Conservation (phyloP, 2,797 vertebrate genomes). For the Pseudomugil tenellus region DNA sequence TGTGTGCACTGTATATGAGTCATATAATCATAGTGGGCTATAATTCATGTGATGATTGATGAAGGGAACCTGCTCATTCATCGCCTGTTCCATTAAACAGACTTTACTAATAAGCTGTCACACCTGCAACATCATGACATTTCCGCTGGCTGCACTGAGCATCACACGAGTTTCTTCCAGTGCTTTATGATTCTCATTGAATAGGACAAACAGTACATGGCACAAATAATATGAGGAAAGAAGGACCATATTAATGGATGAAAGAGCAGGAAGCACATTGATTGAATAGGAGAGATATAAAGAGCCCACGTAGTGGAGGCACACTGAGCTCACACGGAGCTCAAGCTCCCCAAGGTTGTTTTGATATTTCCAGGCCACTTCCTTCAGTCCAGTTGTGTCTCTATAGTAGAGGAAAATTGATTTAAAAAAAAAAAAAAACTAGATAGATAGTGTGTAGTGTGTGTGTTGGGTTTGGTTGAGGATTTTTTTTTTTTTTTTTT, state of each 20-base stretch:
- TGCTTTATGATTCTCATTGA: conserved; percentile 40
- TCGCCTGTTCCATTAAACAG: conserved; percentile 26
- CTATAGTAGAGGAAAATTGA: conserved; percentile 42
- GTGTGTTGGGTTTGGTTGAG: conserved; percentile 11
- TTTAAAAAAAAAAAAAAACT: conserved; percentile 44
- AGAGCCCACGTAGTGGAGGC: conserved; percentile 54
- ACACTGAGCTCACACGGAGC: conserved; percentile 45
- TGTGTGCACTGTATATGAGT: conserved; percentile 1
- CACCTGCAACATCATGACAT: conserved; percentile 46
- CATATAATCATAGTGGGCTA: conserved; percentile 4
- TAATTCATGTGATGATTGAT: conserved; percentile 34
- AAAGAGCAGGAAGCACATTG: conserved; percentile 56
- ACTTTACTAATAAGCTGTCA: conserved; percentile 48
- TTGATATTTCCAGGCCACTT: conserved; percentile 67
- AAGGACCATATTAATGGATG: conserved; percentile 53
- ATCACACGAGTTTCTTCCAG: conserved; percentile 18
- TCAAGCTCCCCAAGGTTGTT: conserved; percentile 65
- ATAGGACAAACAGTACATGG: conserved; percentile 57
- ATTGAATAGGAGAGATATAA: conserved; percentile 58
- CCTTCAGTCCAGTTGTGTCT: conserved; percentile 29
- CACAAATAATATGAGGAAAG: conserved; percentile 49
- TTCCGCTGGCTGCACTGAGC: conserved; percentile 34
- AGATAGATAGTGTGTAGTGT: conserved; percentile 29
- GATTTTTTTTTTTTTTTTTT: neutral
- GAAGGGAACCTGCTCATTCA: conserved; percentile 44